Conservation (phyloP, 2,797 vertebrate genomes). For the Amblyopsis hoosieri region DNA sequence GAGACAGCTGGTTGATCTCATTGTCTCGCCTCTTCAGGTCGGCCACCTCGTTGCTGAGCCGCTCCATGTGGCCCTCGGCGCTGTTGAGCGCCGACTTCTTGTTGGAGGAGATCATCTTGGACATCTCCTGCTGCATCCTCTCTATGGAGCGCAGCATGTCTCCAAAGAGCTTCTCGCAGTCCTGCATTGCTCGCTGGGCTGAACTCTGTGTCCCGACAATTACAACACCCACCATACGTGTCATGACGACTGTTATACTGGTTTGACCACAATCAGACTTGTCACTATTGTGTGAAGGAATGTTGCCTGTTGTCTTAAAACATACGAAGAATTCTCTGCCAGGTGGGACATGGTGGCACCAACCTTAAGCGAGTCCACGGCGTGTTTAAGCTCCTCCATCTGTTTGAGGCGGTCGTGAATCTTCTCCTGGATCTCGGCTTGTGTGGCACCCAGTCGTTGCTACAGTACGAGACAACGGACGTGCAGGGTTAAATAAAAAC, state of each 20-base stretch:
- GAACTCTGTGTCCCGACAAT: slow-evolving; percentile 66
- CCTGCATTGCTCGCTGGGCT: slow-evolving; percentile 79
- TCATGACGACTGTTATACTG: slow-evolving; percentile 15
- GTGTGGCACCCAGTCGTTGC: slow-evolving; percentile 82
- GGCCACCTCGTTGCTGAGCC: slow-evolving; percentile 77
- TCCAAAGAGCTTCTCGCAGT: slow-evolving; percentile 81
- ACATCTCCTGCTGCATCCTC: slow-evolving; percentile 84
- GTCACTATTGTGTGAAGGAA: slow-evolving; percentile 40
- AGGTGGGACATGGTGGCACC: slow-evolving; percentile 31
- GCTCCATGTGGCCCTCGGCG: slow-evolving; percentile 81
- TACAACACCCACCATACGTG: slow-evolving; percentile 20
- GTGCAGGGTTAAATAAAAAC: background rate
- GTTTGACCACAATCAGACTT: slow-evolving; percentile 39
- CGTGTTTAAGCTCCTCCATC: slow-evolving; percentile 84
- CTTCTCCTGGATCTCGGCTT: slow-evolving; percentile 84
- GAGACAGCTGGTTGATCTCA: slow-evolving; percentile 81
- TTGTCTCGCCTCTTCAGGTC: slow-evolving; percentile 81
- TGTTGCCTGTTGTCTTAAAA: slow-evolving; percentile 31
- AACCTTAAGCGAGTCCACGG: slow-evolving; percentile 82
- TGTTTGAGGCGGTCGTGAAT: slow-evolving; percentile 83
- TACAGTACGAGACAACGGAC: slow-evolving; percentile 23
- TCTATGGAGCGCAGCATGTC: slow-evolving; percentile 84
- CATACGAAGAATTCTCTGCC: background rate
- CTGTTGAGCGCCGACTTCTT: slow-evolving; percentile 79
- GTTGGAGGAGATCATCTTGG: slow-evolving; percentile 80